These are phyloP conservation scores for Pluvianellus socialis DNA, from an alignment of 2,113 vertebrate species.

Conservation along the genomic window DNA sequence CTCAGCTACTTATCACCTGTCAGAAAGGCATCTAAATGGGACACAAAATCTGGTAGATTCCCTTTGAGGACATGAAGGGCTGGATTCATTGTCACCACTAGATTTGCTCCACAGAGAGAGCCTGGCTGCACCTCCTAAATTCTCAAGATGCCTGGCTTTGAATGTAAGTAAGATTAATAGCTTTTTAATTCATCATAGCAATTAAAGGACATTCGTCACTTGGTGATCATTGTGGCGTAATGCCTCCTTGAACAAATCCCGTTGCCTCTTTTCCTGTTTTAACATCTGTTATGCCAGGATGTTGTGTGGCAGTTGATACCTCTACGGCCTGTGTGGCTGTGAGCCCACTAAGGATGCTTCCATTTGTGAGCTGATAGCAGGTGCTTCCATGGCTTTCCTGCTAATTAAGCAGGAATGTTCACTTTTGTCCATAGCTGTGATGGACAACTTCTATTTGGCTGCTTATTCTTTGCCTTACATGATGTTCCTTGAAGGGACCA, in stretches of 20 bases:
- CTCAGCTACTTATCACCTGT: background rate
- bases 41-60: background rate
- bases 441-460: background rate
- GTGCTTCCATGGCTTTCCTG: background rate
- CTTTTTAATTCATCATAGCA: background rate
- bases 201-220: background rate
- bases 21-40: background rate
- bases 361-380: background rate
- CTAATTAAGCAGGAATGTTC: background rate
- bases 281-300: background rate
- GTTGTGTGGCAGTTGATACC: background rate
- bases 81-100: background rate
- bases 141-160: background rate
- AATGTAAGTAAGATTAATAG: background rate
- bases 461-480: background rate
- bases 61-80: background rate
- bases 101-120: background rate
- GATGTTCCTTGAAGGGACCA: background rate
- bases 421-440: background rate
- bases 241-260: background rate
- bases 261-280: background rate
- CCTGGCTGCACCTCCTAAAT: background rate
- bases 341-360: background rate
- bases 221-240: background rate
- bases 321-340: background rate